Base-by-base conservation (phyloP, 1,140 invertebrate genomes). In the Laupala kohalensis region DNA sequence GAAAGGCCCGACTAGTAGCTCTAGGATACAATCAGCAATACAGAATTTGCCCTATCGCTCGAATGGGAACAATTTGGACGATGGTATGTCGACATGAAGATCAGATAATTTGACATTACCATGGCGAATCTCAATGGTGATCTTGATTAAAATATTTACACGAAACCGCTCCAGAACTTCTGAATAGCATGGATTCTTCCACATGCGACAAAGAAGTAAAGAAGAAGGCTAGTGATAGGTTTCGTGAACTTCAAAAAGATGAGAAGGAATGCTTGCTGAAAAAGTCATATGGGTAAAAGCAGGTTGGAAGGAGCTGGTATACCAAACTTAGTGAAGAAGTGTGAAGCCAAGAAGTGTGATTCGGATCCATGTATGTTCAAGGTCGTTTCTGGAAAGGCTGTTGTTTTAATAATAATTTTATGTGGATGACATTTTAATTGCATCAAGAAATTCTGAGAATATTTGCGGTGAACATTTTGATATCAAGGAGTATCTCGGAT, bases 381-480 rank as follows among this genome's bases (percentile, higher is more conserved):
- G 26, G 75, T 73, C 24, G 69, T 28, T 28, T n/a, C 27, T 73
- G 25, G 74, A 29, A 53, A 74, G 15, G 72, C 73, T 19, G 76
- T 74, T 26, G 70, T 77, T 6, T 76, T 78, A 72, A 28, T 80
- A 26, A 75, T 70, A 19, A 29, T 80, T n/a, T 4, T 81, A 80
- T 75, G 79, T 81, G 9, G 80, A 80, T 66, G 78, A 80, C 71
- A 76, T 80, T 62, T 67, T 80, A 13, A 75, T 81, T 53, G 77
- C 77, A 69, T 78, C 75, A 65, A 79, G 75, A 67, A 30, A 75
- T 69, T 28, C 74, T 63, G 64, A 71, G 15, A 69, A n/a, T n/a
- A 70, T 70, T 29, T 71, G 76, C 29, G 69, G 26, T 64, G 53
- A n/a, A 29, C 28, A 71, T 25, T 78, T 77, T 66, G 69, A 75